Evolutionary conservation across 2,888 invertebrate genomes (phyloP).

Genomic region (Ectropis crepuscularia): DNA sequence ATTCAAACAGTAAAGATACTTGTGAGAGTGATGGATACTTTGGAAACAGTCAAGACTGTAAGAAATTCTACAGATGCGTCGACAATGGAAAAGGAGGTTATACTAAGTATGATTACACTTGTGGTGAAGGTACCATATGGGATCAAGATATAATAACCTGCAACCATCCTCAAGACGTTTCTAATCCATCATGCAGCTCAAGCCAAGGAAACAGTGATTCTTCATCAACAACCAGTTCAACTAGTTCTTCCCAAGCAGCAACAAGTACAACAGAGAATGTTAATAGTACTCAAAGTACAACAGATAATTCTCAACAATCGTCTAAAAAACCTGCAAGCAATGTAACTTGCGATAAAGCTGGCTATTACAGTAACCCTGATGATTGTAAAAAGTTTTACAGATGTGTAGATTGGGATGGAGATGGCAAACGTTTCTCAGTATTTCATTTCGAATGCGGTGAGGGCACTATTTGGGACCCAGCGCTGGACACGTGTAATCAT

Average conservation of each 20-base stretch:
- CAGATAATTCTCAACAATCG: constrained; percentile 57
- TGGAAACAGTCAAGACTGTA: constrained; percentile 85
- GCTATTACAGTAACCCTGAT: constrained; percentile 85
- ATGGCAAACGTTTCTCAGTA: constrained; percentile 83
- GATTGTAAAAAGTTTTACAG: constrained; percentile 88
- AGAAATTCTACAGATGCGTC: constrained; percentile 88
- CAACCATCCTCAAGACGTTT: constrained; percentile 75
- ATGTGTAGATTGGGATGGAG: constrained; percentile 86
- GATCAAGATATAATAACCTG: constrained; percentile 82
- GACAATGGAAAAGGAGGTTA: constrained; percentile 85
- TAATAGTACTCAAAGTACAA: constrained; percentile 45
- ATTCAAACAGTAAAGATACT: constrained; percentile 50
- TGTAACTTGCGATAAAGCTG: constrained; percentile 82
- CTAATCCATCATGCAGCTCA: constrained; percentile 62
- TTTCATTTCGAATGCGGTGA: constrained; percentile 88
- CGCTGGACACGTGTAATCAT: constrained; percentile 87
- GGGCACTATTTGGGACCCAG: constrained; percentile 90
- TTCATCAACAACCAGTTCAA: constrained; percentile 39
- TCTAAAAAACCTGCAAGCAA: constrained; percentile 58
- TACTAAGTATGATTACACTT: constrained; percentile 86
- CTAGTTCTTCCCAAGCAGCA: constrained; percentile 36
- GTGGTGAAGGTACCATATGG: constrained; percentile 89
- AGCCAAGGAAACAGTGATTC: constrained; percentile 42
- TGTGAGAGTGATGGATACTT: constrained; percentile 86
- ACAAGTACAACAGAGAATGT: constrained; percentile 50